Conservation (phyloP, 2,113 vertebrate genomes). For the Nothocercus julius region DNA sequence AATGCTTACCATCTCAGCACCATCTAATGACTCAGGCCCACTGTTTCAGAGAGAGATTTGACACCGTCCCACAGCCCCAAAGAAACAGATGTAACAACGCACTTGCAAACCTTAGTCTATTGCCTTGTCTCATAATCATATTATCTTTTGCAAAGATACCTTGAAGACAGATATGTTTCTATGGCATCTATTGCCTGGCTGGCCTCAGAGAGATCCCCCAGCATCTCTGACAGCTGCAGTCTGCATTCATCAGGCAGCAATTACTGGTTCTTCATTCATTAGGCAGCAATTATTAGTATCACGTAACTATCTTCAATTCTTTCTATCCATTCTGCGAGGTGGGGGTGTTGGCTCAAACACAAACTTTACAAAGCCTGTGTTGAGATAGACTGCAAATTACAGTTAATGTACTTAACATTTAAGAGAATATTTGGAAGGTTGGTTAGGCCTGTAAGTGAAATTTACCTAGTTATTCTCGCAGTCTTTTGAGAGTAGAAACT, state of each 20-base stretch:
- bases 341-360: background rate
- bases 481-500: background rate
- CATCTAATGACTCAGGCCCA: background rate
- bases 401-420: background rate
- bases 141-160: background rate
- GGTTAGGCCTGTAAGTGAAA: background rate
- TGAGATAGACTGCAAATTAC: background rate
- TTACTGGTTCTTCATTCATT: background rate
- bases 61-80: background rate
- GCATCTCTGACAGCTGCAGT: background rate
- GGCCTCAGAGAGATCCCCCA: background rate
- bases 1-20: background rate
- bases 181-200: background rate
- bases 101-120: background rate
- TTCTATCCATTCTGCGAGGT: background rate
- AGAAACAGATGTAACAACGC: background rate
- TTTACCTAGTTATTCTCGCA: background rate
- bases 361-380: background rate
- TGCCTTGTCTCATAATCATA: background rate
- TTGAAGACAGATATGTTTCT: background rate
- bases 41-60: background rate
- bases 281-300: background rate
- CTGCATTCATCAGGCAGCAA: background rate
- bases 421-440: background rate
- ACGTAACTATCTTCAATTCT: background rate